Percentiles rank a stretch among this genome's conserved stretches.
Conservation (phyloP, 1,140 invertebrate genomes). For the Drosophila arawakana region DNA sequence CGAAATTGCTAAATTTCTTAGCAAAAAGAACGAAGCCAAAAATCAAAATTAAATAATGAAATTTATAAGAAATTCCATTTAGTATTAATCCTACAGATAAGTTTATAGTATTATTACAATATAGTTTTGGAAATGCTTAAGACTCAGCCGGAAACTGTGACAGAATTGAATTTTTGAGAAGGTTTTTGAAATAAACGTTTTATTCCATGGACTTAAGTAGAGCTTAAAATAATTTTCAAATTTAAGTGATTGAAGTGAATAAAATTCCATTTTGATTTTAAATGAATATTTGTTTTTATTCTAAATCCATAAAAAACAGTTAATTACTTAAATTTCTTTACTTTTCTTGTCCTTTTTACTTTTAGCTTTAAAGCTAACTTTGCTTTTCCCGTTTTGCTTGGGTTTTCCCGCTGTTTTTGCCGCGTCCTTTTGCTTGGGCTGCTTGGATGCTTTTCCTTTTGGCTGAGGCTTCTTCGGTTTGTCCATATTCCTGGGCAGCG, state of each 20-base stretch:
- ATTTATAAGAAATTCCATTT: too few species aligned
- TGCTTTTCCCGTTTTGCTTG: constrained; percentile 6
- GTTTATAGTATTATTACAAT: constrained; percentile 5
- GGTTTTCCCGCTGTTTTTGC: background rate
- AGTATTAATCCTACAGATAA: too few species aligned
- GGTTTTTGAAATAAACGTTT: background rate
- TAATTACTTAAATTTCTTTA: background rate
- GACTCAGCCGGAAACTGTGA: constrained; percentile 9
- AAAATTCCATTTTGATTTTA: background rate
- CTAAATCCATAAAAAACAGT: background rate
- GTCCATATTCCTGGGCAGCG: constrained; percentile 23
- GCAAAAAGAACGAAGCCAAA: background rate
- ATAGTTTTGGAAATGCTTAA: background rate
- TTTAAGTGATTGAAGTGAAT: background rate
- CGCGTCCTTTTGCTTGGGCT: background rate
- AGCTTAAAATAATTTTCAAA: background rate
- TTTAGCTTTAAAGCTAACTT: constrained; percentile 1
- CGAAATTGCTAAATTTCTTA: background rate
- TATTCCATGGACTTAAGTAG: background rate
- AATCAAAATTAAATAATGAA: background rate
- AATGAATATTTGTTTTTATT: background rate
- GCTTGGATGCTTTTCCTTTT: background rate
- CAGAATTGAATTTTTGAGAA: background rate
- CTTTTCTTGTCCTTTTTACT: constrained; percentile 17
- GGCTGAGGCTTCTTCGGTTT: constrained; percentile 6